phyloP scores from a whole-genome alignment of 1,140 invertebrate genomes.

The Trichonephila clavata region DNA sequence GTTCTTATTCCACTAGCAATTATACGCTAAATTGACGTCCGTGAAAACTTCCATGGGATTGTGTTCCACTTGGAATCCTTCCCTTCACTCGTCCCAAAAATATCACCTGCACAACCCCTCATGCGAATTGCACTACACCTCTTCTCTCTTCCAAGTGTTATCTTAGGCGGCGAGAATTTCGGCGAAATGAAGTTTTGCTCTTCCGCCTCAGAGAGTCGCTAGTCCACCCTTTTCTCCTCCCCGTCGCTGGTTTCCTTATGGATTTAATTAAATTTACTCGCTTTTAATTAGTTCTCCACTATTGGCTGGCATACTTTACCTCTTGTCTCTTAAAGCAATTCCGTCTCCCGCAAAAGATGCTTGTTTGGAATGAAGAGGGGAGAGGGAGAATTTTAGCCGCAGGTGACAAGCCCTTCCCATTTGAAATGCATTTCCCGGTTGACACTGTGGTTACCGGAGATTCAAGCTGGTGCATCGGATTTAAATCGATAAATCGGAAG shows the following conservation, averaged over 20 bases:
- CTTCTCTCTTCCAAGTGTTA: slow-evolving; percentile 59
- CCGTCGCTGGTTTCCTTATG: slow-evolving; percentile 58
- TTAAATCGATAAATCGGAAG: slow-evolving; percentile 32
- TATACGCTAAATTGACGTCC: too few species aligned
- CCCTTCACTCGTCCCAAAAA: neutral
- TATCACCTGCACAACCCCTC: slow-evolving; percentile 20
- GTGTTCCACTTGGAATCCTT: neutral
- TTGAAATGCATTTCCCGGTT: slow-evolving; percentile 43
- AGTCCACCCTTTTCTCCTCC: neutral
- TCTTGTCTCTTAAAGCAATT: slow-evolving; percentile 70
- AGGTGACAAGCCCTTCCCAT: slow-evolving; percentile 60
- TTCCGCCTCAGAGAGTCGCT: slow-evolving; percentile 36
- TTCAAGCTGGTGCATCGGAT: neutral
- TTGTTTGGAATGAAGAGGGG: slow-evolving; percentile 8
- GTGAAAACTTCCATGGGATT: neutral
- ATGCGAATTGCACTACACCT: slow-evolving; percentile 47
- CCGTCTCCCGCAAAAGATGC: slow-evolving; percentile 63
- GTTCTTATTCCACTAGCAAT: too few species aligned
- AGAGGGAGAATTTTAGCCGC: neutral
- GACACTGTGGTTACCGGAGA: slow-evolving; percentile 32
- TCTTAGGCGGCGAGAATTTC: slow-evolving; percentile 67
- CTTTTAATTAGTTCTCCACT: slow-evolving; percentile 74
- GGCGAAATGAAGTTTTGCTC: slow-evolving; percentile 67
- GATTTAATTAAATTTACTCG: slow-evolving; percentile 76
- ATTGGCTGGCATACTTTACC: slow-evolving; percentile 68